Evolutionary conservation across 2,797 vertebrate genomes (phyloP).

Genomic region (Antennarius maculatus): DNA sequence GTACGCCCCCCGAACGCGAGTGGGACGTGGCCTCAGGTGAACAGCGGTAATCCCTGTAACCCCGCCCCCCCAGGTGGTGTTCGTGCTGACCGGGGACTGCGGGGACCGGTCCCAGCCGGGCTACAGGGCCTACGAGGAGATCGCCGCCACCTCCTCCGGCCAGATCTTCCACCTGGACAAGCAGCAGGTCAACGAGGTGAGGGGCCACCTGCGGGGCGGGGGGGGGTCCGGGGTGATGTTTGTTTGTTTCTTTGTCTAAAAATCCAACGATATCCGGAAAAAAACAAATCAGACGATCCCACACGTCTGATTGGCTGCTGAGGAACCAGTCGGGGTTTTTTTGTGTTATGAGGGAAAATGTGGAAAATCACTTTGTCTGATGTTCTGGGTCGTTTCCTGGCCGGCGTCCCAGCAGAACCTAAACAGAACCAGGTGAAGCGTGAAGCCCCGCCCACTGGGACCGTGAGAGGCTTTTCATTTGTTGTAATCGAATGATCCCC

Average conservation of each 20-base stretch:
- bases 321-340: too few relatives aligned
- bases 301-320: too few relatives aligned
- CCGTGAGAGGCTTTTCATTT: constrained; percentile 41
- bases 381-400: too few relatives aligned
- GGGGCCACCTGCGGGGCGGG: constrained; percentile 21
- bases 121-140: constrained; percentile 92
- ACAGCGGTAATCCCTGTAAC: constrained; percentile 52
- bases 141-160: constrained; percentile 92
- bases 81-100: constrained; percentile 95
- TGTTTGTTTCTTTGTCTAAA: too few relatives aligned
- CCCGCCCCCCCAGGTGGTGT: constrained; percentile 86
- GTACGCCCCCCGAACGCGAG: constrained; percentile 64
- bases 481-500: constrained; percentile 43
- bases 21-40: background rate
- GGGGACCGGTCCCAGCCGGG: constrained; percentile 93
- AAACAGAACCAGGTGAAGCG: background rate
- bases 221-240: too few relatives aligned
- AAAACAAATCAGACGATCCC: too few relatives aligned
- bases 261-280: too few relatives aligned
- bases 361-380: too few relatives aligned
- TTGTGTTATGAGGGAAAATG: too few relatives aligned
- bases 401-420: constrained; percentile 9
- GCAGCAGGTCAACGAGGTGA: constrained; percentile 96
- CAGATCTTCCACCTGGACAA: constrained; percentile 98
- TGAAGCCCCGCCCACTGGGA: constrained; percentile 32